Evolutionary conservation across 2,113 vertebrate species (phyloP).

Genomic region (Pionites leucogaster): DNA sequence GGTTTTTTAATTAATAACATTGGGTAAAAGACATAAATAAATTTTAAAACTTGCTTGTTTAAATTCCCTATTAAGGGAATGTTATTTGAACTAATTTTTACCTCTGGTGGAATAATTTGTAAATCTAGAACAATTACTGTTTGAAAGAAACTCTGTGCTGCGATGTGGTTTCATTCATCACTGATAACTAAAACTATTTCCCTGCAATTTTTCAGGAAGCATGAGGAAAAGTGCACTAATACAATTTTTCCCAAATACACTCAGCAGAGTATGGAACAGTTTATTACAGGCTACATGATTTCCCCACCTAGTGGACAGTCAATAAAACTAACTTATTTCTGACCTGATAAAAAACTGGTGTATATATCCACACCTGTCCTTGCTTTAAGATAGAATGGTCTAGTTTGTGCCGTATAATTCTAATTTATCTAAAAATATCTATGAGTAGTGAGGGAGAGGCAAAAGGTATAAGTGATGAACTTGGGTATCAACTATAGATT

Average conservation of each 20-base stretch:
- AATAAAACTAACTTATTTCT: not conserved
- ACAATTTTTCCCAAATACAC: not conserved
- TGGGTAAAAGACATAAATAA: not conserved
- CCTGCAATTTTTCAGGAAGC: not conserved
- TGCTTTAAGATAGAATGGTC: not conserved
- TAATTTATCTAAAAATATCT: not conserved
- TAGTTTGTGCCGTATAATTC: not conserved
- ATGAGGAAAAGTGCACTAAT: not conserved
- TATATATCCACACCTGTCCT: not conserved
- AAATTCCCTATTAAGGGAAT: not conserved
- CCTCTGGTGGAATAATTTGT: not conserved
- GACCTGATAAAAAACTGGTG: not conserved
- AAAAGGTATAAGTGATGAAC: not conserved
- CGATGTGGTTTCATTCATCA: not conserved
- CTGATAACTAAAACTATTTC: not conserved
- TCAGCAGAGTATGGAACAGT: not conserved
- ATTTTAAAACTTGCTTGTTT: not conserved
- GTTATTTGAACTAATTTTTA: not conserved
- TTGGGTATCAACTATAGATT: not conserved
- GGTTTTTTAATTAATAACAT: not conserved
- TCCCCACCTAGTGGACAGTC: conserved; percentile 39
- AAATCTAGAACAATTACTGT: not conserved
- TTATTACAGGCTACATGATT: not conserved
- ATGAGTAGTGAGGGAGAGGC: not conserved
- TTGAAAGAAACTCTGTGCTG: not conserved